Evolutionary conservation across 1,140 invertebrate species (phyloP), one percentile per base, ranked within the genome.

Genomic region (Bombus turneri): DNA sequence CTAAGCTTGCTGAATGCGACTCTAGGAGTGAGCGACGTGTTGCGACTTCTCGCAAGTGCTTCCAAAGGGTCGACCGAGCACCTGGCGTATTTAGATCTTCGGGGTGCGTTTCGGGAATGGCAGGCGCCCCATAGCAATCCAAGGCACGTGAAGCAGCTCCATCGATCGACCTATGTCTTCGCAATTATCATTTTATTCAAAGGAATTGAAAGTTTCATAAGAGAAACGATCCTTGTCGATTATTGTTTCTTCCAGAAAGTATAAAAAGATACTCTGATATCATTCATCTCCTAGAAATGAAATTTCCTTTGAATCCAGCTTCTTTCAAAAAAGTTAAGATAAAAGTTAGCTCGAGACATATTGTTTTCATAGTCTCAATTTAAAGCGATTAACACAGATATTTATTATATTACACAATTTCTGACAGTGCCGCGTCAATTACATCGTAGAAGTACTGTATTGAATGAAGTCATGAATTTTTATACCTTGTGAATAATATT

Each of bases 91-190:
- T 85, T 95, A 37, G 94, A 95, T 64, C 86, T 95, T 1, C 91
- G 94, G 9, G 94, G 94, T 68, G 93, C 94, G 74, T 95, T 95
- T 72, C 90, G 91, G 73, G 94, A 95, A 73, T 95, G 94, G 94
- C 94, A 95, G 86, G 91, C 92, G 28, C 94, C 92, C 64, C 89
- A 93, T 57, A 93, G 91, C 47, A 95, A 94, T 78, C 91, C 94
- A 9, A 95, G 93, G 94, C 94, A 86, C 22, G 62, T 18, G 25
- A 41, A 43, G 1, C 22, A 39, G 47, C 37, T 73, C 22, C 15
- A 64, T 77, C 57, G 28, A 59, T 59, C 12, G 9, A 9, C 9
- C 12, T 10, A 8, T 18, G 6, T 34, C 34, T 18, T 53, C 18
- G 22, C 8, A 68, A 47, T 25, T n/a, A 34, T 79, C n/a, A 0